A percentile compares a stretch with the other conserved stretches of the same genome.
phyloP scores from a whole-genome alignment of 2,888 invertebrate genomes.

The Rhopalosiphum nymphaeae region DNA sequence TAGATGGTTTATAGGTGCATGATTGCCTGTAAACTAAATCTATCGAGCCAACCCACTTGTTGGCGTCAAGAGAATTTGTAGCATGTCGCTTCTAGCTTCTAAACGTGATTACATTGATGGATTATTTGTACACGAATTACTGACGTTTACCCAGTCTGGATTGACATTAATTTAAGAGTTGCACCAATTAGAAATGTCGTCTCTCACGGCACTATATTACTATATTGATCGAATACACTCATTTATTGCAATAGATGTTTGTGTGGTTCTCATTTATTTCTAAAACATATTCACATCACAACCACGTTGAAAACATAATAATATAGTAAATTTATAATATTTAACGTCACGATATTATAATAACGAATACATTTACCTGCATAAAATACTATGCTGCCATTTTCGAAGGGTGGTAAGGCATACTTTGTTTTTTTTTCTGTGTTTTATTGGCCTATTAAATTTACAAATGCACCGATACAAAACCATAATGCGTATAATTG shows the following conservation, averaged over 20 bases:
- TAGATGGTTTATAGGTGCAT: background rate
- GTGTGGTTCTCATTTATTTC: background rate
- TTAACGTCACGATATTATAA: background rate
- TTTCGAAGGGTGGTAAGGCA: background rate
- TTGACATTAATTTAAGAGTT: background rate
- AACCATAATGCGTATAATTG: background rate
- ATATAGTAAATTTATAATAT: background rate
- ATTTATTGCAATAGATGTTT: background rate
- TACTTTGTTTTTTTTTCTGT: background rate
- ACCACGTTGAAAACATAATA: background rate
- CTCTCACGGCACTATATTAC: background rate
- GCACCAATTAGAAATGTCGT: background rate
- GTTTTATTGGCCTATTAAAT: background rate
- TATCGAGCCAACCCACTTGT: background rate
- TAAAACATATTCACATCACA: background rate
- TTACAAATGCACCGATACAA: background rate
- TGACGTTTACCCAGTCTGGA: background rate
- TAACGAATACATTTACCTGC: background rate
- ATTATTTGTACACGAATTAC: constrained; percentile 1
- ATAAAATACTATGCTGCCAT: background rate
- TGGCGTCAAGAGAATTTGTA: background rate
- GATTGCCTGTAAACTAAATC: background rate
- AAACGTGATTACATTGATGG: background rate
- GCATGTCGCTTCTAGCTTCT: background rate
- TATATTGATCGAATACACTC: background rate